A percentile compares a stretch with the other conserved stretches of the same genome.
phyloP scores from a whole-genome alignment of 2,113 vertebrate genomes.

The Barnardius zonarius region DNA sequence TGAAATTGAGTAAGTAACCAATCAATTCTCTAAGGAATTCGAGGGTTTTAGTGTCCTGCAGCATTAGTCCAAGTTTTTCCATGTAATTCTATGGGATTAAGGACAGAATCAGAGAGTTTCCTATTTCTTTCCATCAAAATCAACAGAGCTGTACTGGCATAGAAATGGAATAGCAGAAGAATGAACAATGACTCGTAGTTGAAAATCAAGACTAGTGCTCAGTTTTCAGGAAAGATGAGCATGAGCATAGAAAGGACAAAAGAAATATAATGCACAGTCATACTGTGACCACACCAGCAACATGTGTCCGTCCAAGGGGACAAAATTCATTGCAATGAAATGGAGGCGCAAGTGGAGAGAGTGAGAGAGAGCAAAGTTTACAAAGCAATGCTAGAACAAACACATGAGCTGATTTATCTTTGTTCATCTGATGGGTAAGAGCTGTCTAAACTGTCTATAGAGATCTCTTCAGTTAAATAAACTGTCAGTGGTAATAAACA shows the following conservation, averaged over 20 bases:
- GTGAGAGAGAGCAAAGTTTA: neutral
- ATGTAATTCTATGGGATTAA: neutral
- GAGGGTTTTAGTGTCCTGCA: neutral
- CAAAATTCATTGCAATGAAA: neutral
- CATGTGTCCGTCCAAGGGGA: neutral
- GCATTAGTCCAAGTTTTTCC: neutral
- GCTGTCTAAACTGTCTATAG: neutral
- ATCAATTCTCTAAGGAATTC: neutral
- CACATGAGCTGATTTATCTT: neutral
- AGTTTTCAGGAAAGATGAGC: neutral
- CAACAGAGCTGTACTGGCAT: neutral
- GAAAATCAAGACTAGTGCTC: neutral
- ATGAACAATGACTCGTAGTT: neutral
- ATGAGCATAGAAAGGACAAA: neutral
- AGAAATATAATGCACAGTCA: neutral
- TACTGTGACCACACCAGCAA: neutral
- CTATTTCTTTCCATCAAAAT: neutral
- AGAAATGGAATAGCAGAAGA: neutral
- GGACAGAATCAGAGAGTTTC: neutral
- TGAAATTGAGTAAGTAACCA: neutral
- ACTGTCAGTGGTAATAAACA: conserved; percentile 2
- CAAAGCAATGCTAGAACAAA: neutral
- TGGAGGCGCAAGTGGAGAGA: neutral
- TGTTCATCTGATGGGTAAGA: neutral
- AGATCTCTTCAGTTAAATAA: conserved; percentile 3